Percentiles rank a stretch among this genome's conserved stretches.
Conservation (phyloP, 1,140 invertebrate species). For the Meloidogyne chitwoodi region DNA sequence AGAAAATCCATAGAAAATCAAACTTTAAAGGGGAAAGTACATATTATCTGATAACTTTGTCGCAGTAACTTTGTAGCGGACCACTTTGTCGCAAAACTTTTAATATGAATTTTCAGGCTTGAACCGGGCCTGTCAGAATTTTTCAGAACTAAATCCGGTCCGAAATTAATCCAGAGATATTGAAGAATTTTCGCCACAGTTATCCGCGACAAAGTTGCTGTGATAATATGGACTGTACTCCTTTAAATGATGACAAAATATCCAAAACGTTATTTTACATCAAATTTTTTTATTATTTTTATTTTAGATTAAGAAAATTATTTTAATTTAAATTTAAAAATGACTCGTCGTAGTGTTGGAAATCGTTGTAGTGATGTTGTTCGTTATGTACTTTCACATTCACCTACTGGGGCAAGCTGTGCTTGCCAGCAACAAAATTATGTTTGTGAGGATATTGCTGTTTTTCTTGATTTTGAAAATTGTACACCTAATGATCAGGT, state of each 20-base stretch:
- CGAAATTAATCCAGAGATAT: no score
- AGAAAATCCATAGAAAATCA: no score
- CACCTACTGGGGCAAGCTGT: not conserved
- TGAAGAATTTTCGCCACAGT: no score
- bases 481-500: conserved; percentile 23
- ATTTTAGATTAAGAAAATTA: not conserved
- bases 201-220: no score
- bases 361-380: conserved; percentile 35
- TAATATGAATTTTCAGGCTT: no score
- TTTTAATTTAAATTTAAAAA: conserved; percentile 1
- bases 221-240: no score
- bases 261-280: not conserved
- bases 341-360: conserved; percentile 24
- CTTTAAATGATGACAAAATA: not conserved
- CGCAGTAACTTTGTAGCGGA: no score
- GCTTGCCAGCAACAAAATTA: conserved; percentile 17
- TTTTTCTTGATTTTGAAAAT: conserved; percentile 37
- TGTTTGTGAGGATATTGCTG: conserved; percentile 27
- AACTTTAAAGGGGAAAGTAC: no score
- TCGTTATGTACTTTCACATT: conserved; percentile 23
- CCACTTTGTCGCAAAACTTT: no score
- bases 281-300: not conserved
- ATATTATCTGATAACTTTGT: no score
- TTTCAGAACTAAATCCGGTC: no score
- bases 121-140: no score